phyloP scores from a whole-genome alignment of 2,113 vertebrate genomes.

The Dipodomys stephensi region DNA sequence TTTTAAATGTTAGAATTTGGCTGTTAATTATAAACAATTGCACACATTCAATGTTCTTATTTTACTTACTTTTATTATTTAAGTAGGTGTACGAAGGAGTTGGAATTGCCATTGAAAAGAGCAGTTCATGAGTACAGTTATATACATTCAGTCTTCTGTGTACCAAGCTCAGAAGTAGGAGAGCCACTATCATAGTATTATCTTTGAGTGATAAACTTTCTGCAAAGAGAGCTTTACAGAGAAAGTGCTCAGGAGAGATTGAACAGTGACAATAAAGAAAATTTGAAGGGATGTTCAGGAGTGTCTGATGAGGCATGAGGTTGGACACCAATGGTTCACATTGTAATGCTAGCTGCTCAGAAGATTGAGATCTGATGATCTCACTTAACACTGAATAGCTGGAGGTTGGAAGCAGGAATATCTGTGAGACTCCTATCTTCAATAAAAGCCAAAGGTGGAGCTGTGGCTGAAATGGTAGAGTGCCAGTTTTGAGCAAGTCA shows the following conservation, averaged over 20 bases:
- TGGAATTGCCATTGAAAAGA: too few relatives aligned
- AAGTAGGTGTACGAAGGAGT: too few relatives aligned
- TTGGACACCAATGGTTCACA: too few relatives aligned
- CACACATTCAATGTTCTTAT: not conserved
- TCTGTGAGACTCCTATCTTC: too few relatives aligned
- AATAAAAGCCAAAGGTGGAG: too few relatives aligned
- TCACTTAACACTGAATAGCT: too few relatives aligned
- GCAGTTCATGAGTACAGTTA: not conserved
- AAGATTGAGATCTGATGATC: too few relatives aligned
- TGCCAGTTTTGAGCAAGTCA: too few relatives aligned
- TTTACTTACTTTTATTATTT: not conserved
- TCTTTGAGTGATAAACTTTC: not conserved
- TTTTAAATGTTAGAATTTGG: conserved; percentile 31
- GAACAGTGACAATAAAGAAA: not conserved
- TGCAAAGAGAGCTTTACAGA: not conserved
- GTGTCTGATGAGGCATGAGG: not conserved
- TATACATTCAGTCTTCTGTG: not conserved
- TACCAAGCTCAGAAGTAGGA: not conserved
- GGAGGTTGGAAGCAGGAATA: too few relatives aligned
- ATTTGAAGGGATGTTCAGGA: not conserved
- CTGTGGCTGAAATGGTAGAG: too few relatives aligned
- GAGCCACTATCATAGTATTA: not conserved
- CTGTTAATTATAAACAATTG: not conserved
- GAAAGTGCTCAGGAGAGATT: not conserved
- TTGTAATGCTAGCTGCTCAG: too few relatives aligned